Percentiles rank a stretch among this genome's conserved stretches.
Conservation (phyloP, 1,140 invertebrate genomes). For the Listronotus oregonensis region DNA sequence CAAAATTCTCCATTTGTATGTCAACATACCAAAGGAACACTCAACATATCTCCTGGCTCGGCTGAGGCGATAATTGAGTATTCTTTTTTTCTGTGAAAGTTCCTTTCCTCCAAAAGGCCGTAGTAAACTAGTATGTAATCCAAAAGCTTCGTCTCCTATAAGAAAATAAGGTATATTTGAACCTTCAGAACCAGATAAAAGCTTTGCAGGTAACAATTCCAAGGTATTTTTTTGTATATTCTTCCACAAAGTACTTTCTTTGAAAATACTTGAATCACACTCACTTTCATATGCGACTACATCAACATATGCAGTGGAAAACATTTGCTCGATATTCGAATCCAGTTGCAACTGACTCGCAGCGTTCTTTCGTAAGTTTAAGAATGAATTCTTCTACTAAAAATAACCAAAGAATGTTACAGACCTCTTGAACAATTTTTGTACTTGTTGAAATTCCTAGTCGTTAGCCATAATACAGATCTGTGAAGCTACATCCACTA, state of each 20-base stretch:
- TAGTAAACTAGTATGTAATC: too few species aligned
- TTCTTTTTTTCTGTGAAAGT: too few species aligned
- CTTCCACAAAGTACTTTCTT: not conserved
- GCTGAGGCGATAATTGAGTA: not conserved
- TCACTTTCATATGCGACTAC: too few species aligned
- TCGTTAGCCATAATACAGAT: not conserved
- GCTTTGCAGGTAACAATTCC: constrained; percentile 10
- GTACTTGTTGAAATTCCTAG: not conserved
- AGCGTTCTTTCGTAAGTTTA: constrained; percentile 14
- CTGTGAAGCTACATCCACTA: too few species aligned
- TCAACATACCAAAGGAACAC: constrained; percentile 19
- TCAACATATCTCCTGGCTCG: constrained; percentile 4
- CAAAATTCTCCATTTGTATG: constrained; percentile 12
- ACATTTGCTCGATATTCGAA: too few species aligned
- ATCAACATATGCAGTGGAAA: too few species aligned
- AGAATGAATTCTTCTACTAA: constrained; percentile 12
- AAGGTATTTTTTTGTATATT: constrained; percentile 20
- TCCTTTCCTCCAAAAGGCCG: too few species aligned
- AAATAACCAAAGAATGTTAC: constrained; percentile 3
- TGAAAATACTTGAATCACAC: too few species aligned
- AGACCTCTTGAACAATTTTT: too few species aligned
- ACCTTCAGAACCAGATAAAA: constrained; percentile 15
- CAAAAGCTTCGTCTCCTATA: too few species aligned
- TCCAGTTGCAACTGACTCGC: too few species aligned
- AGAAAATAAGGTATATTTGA: too few species aligned